phyloP scores from a whole-genome alignment of 2,797 vertebrate species.

The Mareca penelope region DNA sequence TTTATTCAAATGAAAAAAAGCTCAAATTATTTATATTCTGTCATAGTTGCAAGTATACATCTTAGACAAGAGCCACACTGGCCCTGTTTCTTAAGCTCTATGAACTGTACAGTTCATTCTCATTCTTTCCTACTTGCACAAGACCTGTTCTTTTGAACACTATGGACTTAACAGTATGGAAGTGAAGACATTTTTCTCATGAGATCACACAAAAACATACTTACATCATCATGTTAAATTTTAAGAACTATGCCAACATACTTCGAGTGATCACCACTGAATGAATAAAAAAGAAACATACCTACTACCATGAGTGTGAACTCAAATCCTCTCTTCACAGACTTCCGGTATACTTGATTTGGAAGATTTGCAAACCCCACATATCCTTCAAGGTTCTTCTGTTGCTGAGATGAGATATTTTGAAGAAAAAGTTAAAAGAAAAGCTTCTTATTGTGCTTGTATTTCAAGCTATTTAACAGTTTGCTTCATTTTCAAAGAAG shows the following conservation, averaged over 20 bases:
- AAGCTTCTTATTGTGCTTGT: not conserved
- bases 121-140: not conserved
- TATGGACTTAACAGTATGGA: not conserved
- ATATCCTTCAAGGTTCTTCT: conserved; percentile 98
- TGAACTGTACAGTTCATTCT: not conserved
- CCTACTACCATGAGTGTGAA: conserved; percentile 99
- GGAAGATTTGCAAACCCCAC: conserved; percentile 99
- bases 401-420: conserved; percentile 83
- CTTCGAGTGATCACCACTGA: not conserved
- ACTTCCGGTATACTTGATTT: conserved; percentile 99
- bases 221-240: not conserved
- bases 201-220: not conserved
- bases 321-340: conserved; percentile 98
- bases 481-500: not conserved
- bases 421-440: not conserved
- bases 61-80: not conserved
- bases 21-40: not conserved
- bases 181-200: not conserved
- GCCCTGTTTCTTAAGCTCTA: not conserved
- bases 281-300: conserved; percentile 76
- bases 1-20: not conserved
- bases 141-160: not conserved
- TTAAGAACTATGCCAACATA: not conserved
- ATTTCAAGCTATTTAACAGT: not conserved
- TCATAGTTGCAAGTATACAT: not conserved